phyloP scores from a whole-genome alignment of 2,113 vertebrate species.

The Tychaedon coryphoeus region DNA sequence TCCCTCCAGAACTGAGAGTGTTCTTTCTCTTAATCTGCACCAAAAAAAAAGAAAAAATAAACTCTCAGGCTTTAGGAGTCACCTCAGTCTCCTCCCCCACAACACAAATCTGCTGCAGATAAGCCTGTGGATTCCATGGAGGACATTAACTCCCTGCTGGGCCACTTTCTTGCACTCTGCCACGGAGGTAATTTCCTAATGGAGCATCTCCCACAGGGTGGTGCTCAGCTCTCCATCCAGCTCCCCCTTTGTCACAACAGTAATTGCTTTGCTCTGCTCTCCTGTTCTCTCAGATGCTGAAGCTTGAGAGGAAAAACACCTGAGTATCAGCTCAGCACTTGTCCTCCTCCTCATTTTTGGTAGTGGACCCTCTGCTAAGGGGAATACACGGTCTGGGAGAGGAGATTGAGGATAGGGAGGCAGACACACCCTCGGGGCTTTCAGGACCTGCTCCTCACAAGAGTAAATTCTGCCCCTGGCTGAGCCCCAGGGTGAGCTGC shows the following conservation, averaged over 20 bases:
- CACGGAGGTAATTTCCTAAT: conserved; percentile 22
- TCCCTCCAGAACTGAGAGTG: not conserved
- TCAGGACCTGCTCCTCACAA: not conserved
- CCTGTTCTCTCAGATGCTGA: not conserved
- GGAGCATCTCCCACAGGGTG: conserved; percentile 1
- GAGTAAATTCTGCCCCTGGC: not conserved
- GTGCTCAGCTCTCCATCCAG: not conserved
- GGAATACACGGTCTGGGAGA: not conserved
- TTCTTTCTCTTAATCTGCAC: not conserved
- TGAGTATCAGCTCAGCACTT: not conserved
- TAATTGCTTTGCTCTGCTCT: not conserved
- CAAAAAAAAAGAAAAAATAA: not conserved
- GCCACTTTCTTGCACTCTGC: not conserved
- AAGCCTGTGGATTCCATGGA: not conserved
- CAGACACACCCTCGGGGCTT: not conserved
- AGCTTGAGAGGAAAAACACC: not conserved
- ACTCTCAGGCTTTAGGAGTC: not conserved
- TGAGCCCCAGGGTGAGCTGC: not conserved
- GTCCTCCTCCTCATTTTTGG: not conserved
- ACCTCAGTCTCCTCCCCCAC: not conserved
- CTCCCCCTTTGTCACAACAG: not conserved
- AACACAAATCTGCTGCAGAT: not conserved
- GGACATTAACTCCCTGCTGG: not conserved
- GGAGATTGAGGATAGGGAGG: not conserved
- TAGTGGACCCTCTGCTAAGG: fast-evolving